Conservation (phyloP, 2,113 vertebrate genomes). For the Chaenocephalus aceratus region DNA sequence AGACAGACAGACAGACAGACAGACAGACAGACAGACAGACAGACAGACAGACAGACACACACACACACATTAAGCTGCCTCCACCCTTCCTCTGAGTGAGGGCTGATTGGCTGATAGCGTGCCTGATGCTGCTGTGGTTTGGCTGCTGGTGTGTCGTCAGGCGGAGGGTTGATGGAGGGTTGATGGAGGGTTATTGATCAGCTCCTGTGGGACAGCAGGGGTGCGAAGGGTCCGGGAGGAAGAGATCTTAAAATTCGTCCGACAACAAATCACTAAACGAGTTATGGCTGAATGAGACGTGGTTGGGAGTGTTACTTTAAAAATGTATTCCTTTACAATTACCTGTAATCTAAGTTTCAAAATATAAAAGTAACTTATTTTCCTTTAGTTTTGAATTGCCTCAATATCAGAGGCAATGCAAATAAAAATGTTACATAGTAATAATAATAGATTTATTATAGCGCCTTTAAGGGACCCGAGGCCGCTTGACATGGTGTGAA, state of each 20-base stretch:
- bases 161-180: constrained; percentile 58
- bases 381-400: too few species aligned
- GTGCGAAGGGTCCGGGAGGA: constrained; percentile 45
- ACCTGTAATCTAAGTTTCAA: too few species aligned
- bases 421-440: too few species aligned
- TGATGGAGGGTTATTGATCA: constrained; percentile 63
- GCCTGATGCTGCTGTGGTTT: constrained; percentile 64
- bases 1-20: too few species aligned
- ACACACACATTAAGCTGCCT: constrained; percentile 10
- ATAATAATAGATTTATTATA: too few species aligned
- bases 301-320: too few species aligned
- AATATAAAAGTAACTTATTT: too few species aligned
- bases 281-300: too few species aligned
- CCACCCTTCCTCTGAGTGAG: constrained; percentile 38
- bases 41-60: background rate
- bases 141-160: constrained; percentile 59
- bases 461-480: too few species aligned
- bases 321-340: too few species aligned
- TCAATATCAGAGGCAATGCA: too few species aligned
- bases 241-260: constrained; percentile 4
- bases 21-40: background rate
- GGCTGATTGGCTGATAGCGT: constrained; percentile 55
- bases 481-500: too few species aligned
- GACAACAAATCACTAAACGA: background rate
- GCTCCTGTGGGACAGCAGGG: constrained; percentile 57